Evolutionary conservation across 2,113 vertebrate species (phyloP).

Genomic region (Myiopsitta monachus): DNA sequence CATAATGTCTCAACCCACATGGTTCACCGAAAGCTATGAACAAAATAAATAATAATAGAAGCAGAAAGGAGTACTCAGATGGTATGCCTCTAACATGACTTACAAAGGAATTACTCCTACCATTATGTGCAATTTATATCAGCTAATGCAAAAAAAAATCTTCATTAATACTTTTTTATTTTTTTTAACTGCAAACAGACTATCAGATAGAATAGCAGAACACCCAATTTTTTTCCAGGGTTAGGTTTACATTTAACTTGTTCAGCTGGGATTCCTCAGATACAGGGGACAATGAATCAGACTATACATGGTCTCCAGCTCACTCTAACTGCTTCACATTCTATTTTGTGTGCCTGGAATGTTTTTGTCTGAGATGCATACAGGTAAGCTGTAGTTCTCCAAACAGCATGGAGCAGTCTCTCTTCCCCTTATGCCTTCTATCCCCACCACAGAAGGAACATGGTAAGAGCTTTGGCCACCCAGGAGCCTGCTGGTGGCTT

Average conservation of each 20-base stretch:
- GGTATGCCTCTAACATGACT: not conserved
- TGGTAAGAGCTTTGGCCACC: not conserved
- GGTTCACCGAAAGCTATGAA: constrained; percentile 29
- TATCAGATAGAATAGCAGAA: not conserved
- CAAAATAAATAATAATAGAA: constrained; percentile 40
- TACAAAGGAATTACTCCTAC: not conserved
- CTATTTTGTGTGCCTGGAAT: not conserved
- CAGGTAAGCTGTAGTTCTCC: not conserved
- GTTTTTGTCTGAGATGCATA: rapidly evolving
- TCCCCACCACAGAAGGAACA: rapidly evolving
- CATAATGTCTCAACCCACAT: constrained; percentile 43
- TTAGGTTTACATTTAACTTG: not conserved
- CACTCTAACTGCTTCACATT: not conserved
- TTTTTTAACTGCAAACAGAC: not conserved
- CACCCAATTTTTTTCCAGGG: not conserved
- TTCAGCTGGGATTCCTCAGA: not conserved
- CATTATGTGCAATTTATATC: not conserved
- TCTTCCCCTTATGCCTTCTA: not conserved
- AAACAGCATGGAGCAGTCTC: not conserved
- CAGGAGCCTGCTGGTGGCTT: rapidly evolving
- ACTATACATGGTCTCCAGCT: not conserved
- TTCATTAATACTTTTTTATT: not conserved
- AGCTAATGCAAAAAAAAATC: not conserved
- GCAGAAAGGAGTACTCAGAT: constrained; percentile 24
- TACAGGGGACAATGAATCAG: not conserved